Conservation (phyloP, 2,888 invertebrate species). For the Polyommatus icarus region DNA sequence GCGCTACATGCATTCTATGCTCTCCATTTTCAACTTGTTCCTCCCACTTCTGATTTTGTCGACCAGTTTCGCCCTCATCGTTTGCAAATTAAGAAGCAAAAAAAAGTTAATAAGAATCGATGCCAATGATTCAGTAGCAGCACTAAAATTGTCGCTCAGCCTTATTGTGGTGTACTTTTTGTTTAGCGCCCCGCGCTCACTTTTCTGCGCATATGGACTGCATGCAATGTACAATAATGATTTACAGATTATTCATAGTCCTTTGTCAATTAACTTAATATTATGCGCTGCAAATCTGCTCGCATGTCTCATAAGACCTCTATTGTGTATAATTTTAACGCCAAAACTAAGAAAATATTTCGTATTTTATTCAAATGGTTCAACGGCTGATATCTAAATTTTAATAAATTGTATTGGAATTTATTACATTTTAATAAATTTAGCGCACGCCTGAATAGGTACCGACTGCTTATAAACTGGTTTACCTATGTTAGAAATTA, state of each 20-base stretch:
- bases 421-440: not conserved
- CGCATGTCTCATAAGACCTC: conserved; percentile 51
- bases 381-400: conserved; percentile 41
- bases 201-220: conserved; percentile 56
- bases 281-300: conserved; percentile 55
- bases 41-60: conserved; percentile 63
- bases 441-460: no score
- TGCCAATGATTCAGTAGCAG: conserved; percentile 54
- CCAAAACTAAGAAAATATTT: conserved; percentile 54
- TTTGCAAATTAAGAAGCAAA: conserved; percentile 59
- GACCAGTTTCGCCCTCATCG: conserved; percentile 53
- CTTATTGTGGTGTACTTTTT: conserved; percentile 59
- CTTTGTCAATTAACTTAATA: conserved; percentile 51
- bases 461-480: no score
- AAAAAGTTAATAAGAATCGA: conserved; percentile 51
- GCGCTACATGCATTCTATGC: conserved; percentile 64
- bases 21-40: conserved; percentile 66
- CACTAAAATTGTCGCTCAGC: conserved; percentile 65
- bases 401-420: not conserved
- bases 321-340: conserved; percentile 53
- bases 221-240: conserved; percentile 51
- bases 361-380: conserved; percentile 49
- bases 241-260: conserved; percentile 42
- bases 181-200: conserved; percentile 63
- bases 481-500: no score